Evolutionary conservation across 2,888 invertebrate genomes (phyloP), one percentile per base, ranked within the genome.

Genomic region (Salticus scenicus): DNA sequence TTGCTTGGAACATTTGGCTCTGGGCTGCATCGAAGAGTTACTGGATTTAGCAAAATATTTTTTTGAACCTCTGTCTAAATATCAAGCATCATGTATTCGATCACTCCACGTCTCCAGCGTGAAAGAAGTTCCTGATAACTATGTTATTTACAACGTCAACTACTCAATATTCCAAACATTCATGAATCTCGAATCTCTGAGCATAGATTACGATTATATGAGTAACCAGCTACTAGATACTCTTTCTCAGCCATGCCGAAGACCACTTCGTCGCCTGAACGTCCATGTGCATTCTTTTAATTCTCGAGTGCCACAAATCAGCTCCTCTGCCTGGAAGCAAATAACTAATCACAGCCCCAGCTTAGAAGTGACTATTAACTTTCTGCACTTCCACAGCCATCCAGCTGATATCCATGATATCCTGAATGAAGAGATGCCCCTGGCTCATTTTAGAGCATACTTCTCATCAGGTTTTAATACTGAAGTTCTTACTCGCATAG

Each of bases 241-340:
- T 37, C 90, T 91, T 73, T 72, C 89, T 24, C 87, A 89, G 47
- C 88, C 89, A 20, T 75, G 88, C 63, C 88, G 88, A 73, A 77
- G 87, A 67, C 89, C 88, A n/a, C 88, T 91, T 33, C 76, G 89
- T 66, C 89, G 93, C 89, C 92, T 95, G 41, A 92, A 94, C 82
- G 93, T 95, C 88, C 94, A 95, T 89, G 92, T 95, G 70, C 95
- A 95, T 90, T 94, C 94, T 27, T 92, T 94, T 89, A 93, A 93
- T 89, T 92, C 93, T 64, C 92, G 92, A 85, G 94, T 94, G 91
- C 93, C 93, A 0, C 93, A 93, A 70, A 94, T 95, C 10, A 92
- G 94, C 0, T 94, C 95, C 89, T 90, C 90, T 20, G 93, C 94
- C 24, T 95, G 95, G 95, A 91, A 92, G 28, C 91, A 91, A 71